These are phyloP conservation scores for Cossypha polioptera DNA, from an alignment of 2,797 vertebrate species.

Conservation along the genomic window DNA sequence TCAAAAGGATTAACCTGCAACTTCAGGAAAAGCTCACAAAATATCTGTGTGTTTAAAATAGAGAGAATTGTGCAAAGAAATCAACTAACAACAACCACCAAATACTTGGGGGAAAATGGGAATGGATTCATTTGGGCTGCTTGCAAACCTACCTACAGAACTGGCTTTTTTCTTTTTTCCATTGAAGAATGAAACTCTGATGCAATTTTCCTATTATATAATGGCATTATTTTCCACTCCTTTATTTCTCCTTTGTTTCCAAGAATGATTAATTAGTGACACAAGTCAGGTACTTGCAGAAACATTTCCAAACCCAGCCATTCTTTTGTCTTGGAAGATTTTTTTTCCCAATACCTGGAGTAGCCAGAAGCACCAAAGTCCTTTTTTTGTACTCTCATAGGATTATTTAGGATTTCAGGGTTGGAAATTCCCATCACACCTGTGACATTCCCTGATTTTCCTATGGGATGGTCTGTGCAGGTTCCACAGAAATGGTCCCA, in stretches of 20 bases:
- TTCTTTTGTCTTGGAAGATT: neutral
- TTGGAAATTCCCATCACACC: neutral
- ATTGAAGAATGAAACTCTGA: neutral
- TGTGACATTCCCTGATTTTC: neutral
- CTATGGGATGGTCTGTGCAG: neutral
- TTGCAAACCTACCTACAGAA: neutral
- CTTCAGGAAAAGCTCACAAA: neutral
- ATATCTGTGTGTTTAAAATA: neutral
- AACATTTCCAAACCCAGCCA: neutral
- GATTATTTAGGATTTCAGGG: neutral
- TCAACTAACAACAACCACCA: rapidly evolving
- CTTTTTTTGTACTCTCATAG: neutral
- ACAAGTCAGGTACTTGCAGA: neutral
- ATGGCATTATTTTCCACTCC: neutral
- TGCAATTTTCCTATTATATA: neutral
- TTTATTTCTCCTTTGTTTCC: neutral
- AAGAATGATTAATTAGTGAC: neutral
- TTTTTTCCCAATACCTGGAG: neutral
- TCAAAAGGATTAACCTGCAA: neutral
- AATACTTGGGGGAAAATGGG: neutral
- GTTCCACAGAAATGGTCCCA: neutral
- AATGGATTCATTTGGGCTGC: neutral
- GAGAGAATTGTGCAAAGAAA: neutral
- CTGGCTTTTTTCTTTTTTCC: neutral
- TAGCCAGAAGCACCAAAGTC: neutral